These are phyloP conservation scores for Parnassius smintheus DNA, from an alignment of 2,888 invertebrate genomes.

Conservation along the genomic window DNA sequence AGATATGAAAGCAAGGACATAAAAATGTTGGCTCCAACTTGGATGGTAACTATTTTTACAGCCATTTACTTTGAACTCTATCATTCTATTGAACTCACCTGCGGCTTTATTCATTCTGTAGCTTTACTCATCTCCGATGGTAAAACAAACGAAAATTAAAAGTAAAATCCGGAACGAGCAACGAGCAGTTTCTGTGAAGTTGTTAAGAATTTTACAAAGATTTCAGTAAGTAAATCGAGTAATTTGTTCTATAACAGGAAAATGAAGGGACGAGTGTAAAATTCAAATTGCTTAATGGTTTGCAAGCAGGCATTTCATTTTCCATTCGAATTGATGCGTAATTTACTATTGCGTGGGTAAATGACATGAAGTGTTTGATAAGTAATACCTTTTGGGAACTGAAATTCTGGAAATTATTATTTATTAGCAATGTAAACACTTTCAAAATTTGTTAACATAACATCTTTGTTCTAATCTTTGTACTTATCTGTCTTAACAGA, in stretches of 20 bases:
- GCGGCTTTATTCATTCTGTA: background rate
- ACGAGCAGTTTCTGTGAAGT: constrained; percentile 24
- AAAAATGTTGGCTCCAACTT: too few relatives aligned
- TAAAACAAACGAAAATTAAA: constrained; percentile 18
- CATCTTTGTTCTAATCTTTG: too few relatives aligned
- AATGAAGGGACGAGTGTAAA: constrained; percentile 80
- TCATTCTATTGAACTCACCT: background rate
- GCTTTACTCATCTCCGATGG: constrained; percentile 16
- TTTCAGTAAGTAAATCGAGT: constrained; percentile 50
- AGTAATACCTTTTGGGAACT: constrained; percentile 32
- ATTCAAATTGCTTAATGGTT: constrained; percentile 79
- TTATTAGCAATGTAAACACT: constrained; percentile 10
- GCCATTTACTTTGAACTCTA: too few relatives aligned
- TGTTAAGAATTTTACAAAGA: constrained; percentile 33
- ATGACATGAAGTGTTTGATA: constrained; percentile 67
- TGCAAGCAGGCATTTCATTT: constrained; percentile 79
- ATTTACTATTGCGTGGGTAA: constrained; percentile 70
- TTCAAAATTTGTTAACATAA: background rate
- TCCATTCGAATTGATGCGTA: constrained; percentile 76
- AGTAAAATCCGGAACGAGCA: constrained; percentile 13
- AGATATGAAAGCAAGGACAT: too few relatives aligned
- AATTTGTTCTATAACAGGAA: constrained; percentile 73
- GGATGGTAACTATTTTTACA: too few relatives aligned
- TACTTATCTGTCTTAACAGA: too few relatives aligned
- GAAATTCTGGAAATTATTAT: constrained; percentile 3